These are phyloP conservation scores for Pandemis cinnamomeana DNA, from an alignment of 2,888 invertebrate genomes.

Conservation along the genomic window DNA sequence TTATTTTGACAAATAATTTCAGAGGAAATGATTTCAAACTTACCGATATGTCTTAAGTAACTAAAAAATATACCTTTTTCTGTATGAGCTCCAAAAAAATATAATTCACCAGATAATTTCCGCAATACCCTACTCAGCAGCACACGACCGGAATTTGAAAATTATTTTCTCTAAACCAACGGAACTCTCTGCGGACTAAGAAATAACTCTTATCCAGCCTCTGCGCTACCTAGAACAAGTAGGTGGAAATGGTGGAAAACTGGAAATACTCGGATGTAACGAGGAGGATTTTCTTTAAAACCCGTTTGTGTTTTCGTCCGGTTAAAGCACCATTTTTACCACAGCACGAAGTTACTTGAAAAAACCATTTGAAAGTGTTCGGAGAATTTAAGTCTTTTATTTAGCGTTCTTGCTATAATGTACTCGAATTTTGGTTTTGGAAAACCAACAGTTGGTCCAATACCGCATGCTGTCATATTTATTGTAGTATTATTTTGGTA, in stretches of 20 bases:
- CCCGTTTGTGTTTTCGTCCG: slow-evolving; percentile 9
- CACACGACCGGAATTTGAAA: slow-evolving; percentile 23
- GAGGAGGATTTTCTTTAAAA: slow-evolving; percentile 27
- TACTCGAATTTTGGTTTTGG: too few species aligned
- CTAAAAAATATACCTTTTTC: not conserved
- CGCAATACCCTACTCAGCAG: slow-evolving; percentile 18
- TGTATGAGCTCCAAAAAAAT: not conserved
- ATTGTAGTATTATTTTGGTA: too few species aligned
- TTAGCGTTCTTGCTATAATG: too few species aligned
- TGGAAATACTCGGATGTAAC: slow-evolving; percentile 15
- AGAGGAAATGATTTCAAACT: not conserved
- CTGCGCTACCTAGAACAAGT: slow-evolving; percentile 5
- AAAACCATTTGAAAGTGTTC: not conserved
- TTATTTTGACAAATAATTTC: not conserved
- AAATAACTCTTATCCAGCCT: slow-evolving; percentile 9
- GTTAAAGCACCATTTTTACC: slow-evolving; percentile 19
- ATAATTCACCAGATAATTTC: slow-evolving; percentile 5
- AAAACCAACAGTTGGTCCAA: too few species aligned
- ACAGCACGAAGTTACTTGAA: not conserved
- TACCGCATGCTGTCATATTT: too few species aligned
- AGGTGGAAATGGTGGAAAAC: not conserved
- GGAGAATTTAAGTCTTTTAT: not conserved
- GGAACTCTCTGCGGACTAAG: slow-evolving; percentile 23
- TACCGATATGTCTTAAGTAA: not conserved
- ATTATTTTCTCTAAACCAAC: slow-evolving; percentile 18